A percentile compares a stretch with the other conserved stretches of the same genome.
phyloP scores from a whole-genome alignment of 2,113 vertebrate species.

The Excalfactoria chinensis region DNA sequence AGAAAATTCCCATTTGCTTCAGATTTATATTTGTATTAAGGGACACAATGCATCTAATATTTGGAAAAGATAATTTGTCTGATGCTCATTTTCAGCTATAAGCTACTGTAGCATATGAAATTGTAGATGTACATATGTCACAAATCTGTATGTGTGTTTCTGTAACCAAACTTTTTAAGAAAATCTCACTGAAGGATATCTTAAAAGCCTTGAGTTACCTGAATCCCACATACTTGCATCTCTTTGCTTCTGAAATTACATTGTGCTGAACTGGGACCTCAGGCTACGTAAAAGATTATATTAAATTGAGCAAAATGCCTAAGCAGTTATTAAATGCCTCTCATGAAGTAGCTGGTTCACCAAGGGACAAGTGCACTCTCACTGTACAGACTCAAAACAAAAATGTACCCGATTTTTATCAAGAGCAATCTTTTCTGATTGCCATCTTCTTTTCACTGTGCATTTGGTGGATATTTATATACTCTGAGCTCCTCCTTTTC shows the following conservation, averaged over 20 bases:
- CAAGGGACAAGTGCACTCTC: conserved; percentile 77
- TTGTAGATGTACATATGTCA: conserved; percentile 54
- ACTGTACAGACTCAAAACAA: conserved; percentile 73
- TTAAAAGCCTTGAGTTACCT: conserved; percentile 87
- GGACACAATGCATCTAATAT: background rate
- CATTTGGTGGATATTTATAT: conserved; percentile 82
- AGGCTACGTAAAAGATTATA: conserved; percentile 78
- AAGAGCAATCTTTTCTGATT: conserved; percentile 79
- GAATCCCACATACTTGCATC: conserved; percentile 81
- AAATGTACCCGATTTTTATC: conserved; percentile 77
- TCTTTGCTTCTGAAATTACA: conserved; percentile 79
- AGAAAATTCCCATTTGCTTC: background rate
- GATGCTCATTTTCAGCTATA: background rate
- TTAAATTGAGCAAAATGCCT: conserved; percentile 72
- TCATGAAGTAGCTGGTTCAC: conserved; percentile 73
- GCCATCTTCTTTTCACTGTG: conserved; percentile 85
- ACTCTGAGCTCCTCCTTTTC: conserved; percentile 66
- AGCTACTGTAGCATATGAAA: background rate
- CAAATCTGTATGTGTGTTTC: conserved; percentile 59
- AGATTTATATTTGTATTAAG: background rate
- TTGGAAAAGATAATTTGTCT: background rate
- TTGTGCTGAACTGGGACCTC: conserved; percentile 81
- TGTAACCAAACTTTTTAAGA: conserved; percentile 69
- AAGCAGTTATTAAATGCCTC: conserved; percentile 61
- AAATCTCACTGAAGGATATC: conserved; percentile 77